Evolutionary conservation across 2,113 vertebrate genomes (phyloP).

Genomic region (Gorilla gorilla): DNA sequence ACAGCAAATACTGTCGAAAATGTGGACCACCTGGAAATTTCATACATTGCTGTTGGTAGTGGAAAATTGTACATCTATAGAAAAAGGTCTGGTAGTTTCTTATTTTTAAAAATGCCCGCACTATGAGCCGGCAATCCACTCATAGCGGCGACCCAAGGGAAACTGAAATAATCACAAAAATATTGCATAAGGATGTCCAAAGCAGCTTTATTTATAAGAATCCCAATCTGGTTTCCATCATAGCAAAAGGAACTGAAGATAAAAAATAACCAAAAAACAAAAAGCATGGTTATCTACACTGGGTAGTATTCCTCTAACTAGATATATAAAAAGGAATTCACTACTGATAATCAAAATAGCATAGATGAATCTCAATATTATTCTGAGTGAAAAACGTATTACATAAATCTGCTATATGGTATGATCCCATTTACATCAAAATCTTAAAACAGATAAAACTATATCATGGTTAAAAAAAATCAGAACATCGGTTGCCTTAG

Average conservation of each 20-base stretch:
- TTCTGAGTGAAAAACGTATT: neutral
- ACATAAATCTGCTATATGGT: neutral
- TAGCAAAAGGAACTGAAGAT: neutral
- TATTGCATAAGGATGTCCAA: neutral
- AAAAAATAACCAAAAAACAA: neutral
- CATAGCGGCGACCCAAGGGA: neutral
- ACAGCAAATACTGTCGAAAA: neutral
- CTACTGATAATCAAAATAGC: neutral
- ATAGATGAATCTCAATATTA: neutral
- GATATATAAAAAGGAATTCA: neutral
- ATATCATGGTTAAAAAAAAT: neutral
- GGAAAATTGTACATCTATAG: neutral
- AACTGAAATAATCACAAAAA: neutral
- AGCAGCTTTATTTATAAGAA: neutral
- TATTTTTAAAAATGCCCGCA: neutral
- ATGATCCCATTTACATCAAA: neutral
- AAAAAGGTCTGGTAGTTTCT: neutral
- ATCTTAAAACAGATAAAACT: neutral
- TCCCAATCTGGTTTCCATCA: neutral
- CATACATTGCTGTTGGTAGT: neutral
- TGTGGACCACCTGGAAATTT: neutral
- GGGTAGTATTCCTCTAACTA: too few species aligned
- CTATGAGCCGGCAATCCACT: neutral
- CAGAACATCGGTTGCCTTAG: neutral
- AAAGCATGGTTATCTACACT: neutral